These are phyloP conservation scores for Ailuropoda melanoleuca DNA, from an alignment of 2,113 vertebrate genomes.

Conservation along the genomic window DNA sequence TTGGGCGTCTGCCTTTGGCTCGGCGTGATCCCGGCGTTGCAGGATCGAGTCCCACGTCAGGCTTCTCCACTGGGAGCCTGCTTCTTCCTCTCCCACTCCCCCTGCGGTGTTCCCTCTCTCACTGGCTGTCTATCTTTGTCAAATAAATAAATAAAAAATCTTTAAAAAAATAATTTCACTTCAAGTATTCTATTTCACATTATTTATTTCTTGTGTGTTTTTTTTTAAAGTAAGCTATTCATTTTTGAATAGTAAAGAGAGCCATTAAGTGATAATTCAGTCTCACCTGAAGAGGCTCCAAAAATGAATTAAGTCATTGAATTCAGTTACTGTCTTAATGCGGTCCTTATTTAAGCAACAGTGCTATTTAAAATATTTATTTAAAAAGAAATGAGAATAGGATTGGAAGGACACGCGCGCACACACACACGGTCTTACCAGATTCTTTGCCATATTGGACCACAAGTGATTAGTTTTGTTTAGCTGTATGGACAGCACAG, in stretches of 20 bases:
- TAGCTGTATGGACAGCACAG: neutral
- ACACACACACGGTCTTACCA: neutral
- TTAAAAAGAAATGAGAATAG: constrained; percentile 10
- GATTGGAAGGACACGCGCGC: neutral
- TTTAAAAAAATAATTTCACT: constrained; percentile 53
- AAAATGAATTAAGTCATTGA: constrained; percentile 45
- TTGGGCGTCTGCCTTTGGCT: no score
- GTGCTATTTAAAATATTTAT: constrained; percentile 37
- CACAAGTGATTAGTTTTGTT: constrained; percentile 45
- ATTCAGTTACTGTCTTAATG: constrained; percentile 29
- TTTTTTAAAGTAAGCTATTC: neutral
- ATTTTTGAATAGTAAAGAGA: constrained; percentile 50
- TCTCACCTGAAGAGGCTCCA: constrained; percentile 32
- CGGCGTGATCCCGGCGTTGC: no score
- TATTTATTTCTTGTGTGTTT: constrained; percentile 23
- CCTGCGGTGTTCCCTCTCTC: no score
- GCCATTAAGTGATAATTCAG: neutral
- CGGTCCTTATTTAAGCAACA: neutral
- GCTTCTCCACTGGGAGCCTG: no score
- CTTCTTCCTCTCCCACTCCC: no score
- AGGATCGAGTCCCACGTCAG: no score
- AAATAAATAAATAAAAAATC: no score
- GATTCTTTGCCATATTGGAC: neutral
- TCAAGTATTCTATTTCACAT: constrained; percentile 45
- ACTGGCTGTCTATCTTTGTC: no score